phyloP scores from a whole-genome alignment of 2,888 invertebrate genomes.

The Maniola hyperantus region DNA sequence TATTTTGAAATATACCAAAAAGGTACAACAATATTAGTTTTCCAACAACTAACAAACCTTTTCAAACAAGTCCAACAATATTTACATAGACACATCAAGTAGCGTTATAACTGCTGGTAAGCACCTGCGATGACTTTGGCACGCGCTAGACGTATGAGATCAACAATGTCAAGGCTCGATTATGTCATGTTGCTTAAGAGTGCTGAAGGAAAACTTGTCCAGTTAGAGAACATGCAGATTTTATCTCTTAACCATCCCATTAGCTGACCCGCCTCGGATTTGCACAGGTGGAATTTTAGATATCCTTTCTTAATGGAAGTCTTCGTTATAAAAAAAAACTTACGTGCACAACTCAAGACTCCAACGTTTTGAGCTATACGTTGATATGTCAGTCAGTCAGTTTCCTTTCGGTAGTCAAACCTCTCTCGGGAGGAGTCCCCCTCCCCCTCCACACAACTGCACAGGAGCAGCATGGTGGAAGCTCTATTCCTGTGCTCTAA shows the following conservation, averaged over 20 bases:
- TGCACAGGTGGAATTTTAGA: too few relatives aligned
- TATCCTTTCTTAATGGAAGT: too few relatives aligned
- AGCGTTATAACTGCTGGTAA: constrained; percentile 41
- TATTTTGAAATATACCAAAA: constrained; percentile 5
- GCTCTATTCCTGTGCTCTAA: too few relatives aligned
- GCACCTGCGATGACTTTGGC: constrained; percentile 57
- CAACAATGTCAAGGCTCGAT: constrained; percentile 74
- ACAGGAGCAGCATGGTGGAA: too few relatives aligned
- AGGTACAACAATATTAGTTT: not conserved
- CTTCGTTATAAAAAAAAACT: too few relatives aligned
- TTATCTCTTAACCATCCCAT: not conserved
- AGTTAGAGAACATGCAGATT: constrained; percentile 27
- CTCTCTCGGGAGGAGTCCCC: too few relatives aligned
- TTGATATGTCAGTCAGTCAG: too few relatives aligned
- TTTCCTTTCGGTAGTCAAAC: too few relatives aligned
- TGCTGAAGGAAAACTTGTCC: constrained; percentile 39
- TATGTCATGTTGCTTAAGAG: constrained; percentile 61
- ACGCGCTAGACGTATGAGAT: constrained; percentile 58
- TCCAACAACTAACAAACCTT: too few relatives aligned
- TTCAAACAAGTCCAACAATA: not conserved
- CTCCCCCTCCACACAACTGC: too few relatives aligned
- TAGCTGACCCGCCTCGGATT: not conserved
- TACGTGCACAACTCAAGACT: too few relatives aligned
- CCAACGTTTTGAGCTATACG: too few relatives aligned
- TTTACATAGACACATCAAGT: not conserved